phyloP scores from a whole-genome alignment of 2,113 vertebrate genomes.

The Oryzias celebensis region DNA sequence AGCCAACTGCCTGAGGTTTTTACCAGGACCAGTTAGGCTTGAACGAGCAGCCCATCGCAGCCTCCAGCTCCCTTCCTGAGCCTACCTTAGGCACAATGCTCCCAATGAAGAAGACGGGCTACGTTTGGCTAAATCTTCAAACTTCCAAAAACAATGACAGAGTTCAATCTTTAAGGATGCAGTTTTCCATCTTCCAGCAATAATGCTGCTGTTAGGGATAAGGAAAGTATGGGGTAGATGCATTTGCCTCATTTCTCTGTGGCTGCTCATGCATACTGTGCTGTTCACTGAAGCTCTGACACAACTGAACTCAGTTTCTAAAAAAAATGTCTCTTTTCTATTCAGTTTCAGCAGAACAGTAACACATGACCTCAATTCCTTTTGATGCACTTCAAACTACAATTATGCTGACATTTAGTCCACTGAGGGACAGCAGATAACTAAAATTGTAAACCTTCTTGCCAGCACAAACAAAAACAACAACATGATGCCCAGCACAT shows the following conservation, averaged over 20 bases:
- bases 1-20: slow-evolving; percentile 57
- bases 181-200: slow-evolving; percentile 39
- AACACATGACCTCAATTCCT: slow-evolving; percentile 1
- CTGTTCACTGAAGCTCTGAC: slow-evolving; percentile 32
- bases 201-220: slow-evolving; percentile 36
- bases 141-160: slow-evolving; percentile 55
- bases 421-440: not conserved
- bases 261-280: slow-evolving; percentile 31
- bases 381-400: slow-evolving; percentile 6
- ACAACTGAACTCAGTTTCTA: slow-evolving; percentile 10
- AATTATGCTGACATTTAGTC: slow-evolving; percentile 18
- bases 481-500: slow-evolving; percentile 18
- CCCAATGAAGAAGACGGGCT: slow-evolving; percentile 50
- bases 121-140: slow-evolving; percentile 38
- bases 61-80: slow-evolving; percentile 55
- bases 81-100: slow-evolving; percentile 57
- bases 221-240: slow-evolving; percentile 16
- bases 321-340: not conserved
- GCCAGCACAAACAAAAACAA: slow-evolving; percentile 15
- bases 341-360: slow-evolving; percentile 13
- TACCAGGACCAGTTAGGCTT: slow-evolving; percentile 52
- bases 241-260: slow-evolving; percentile 50
- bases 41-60: slow-evolving; percentile 53
- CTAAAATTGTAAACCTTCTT: slow-evolving; percentile 3
- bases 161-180: slow-evolving; percentile 58